Percentiles rank a stretch among this genome's conserved stretches.
These are phyloP conservation scores for Drosophila truncata DNA, from an alignment of 1,140 invertebrate species.

Conservation along the genomic window DNA sequence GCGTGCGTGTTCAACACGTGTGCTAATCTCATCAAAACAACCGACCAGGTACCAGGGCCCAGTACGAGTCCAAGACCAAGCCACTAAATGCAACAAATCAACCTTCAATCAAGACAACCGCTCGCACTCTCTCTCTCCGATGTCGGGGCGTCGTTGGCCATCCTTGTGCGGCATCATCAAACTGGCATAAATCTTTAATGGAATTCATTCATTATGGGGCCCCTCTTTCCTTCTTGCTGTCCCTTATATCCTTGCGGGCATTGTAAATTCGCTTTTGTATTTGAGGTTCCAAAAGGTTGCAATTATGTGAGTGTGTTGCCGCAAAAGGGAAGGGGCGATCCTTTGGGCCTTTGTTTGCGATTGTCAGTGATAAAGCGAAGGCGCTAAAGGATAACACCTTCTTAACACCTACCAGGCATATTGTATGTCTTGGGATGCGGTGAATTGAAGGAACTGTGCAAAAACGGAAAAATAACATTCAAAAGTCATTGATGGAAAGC, in stretches of 20 bases:
- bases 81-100: conserved; percentile 83
- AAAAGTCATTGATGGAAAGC: conserved; percentile 53
- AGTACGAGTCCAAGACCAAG: conserved; percentile 19
- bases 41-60: conserved; percentile 39
- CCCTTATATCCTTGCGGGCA: conserved; percentile 62
- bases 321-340: conserved; percentile 44
- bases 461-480: conserved; percentile 10
- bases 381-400: conserved; percentile 85
- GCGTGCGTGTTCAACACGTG: conserved; percentile 84
- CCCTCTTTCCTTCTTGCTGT: conserved; percentile 37
- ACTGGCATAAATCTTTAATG: conserved; percentile 85
- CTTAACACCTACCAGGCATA: conserved; percentile 75
- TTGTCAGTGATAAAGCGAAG: conserved; percentile 74
- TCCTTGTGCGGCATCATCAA: conserved; percentile 84
- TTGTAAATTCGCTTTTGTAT: conserved; percentile 71
- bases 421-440: conserved; percentile 48
- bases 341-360: conserved; percentile 56
- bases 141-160: conserved; percentile 57
- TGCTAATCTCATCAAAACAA: conserved; percentile 83
- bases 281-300: conserved; percentile 52
- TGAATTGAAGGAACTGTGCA: conserved; percentile 38
- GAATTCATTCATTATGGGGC: conserved; percentile 84
- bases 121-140: conserved; percentile 8
- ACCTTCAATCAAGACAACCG: conserved; percentile 81
- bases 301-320: conserved; percentile 56